Evolutionary conservation across 2,797 vertebrate genomes (phyloP).

Genomic region (Pogonophryne albipinna): DNA sequence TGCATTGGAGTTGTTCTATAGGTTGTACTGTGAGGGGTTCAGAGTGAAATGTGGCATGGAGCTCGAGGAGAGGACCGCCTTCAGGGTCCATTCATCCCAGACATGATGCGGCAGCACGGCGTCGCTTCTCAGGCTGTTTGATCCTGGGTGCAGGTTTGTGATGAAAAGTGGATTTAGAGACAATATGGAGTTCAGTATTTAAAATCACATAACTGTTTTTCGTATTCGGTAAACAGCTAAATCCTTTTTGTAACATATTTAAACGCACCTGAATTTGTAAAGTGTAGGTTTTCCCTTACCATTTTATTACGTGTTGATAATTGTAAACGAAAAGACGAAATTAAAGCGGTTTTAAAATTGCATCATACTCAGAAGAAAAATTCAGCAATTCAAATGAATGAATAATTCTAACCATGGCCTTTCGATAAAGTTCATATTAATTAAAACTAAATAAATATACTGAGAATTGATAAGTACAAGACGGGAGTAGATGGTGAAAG

Average conservation of each 20-base stretch:
- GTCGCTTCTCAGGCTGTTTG: background rate
- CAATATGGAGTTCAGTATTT: background rate
- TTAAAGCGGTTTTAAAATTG: background rate
- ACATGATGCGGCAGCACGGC: background rate
- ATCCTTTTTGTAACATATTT: background rate
- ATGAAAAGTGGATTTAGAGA: too few relatives aligned
- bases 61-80: conserved; percentile 41
- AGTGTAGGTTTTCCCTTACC: too few relatives aligned
- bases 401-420: background rate
- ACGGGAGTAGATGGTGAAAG: background rate
- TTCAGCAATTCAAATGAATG: background rate
- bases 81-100: conserved; percentile 48
- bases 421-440: background rate
- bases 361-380: background rate
- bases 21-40: conserved; percentile 50
- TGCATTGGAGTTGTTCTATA: conserved; percentile 54
- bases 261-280: background rate
- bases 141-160: too few relatives aligned
- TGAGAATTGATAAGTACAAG: background rate
- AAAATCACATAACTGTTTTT: background rate
- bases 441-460: background rate
- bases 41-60: conserved; percentile 85
- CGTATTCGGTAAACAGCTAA: background rate
- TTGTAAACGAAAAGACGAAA: background rate
- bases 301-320: background rate